Evolutionary conservation across 2,888 invertebrate species (phyloP).

Genomic region (Callyntrura sp.): DNA sequence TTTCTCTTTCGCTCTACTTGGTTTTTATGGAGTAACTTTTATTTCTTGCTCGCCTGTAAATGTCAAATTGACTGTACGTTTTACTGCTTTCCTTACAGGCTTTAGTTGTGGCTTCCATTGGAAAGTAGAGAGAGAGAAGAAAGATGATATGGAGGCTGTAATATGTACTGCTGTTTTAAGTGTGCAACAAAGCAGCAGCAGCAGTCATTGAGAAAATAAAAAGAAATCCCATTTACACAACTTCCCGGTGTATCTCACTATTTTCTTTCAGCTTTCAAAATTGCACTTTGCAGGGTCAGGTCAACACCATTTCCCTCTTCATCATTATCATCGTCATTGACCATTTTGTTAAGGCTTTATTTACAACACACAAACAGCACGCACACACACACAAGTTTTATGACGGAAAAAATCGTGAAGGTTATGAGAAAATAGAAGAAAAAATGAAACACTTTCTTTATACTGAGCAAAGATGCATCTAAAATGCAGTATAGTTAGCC

Average conservation of each 20-base stretch:
- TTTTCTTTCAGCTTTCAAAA: constrained; percentile 28
- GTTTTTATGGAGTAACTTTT: constrained; percentile 49
- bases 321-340: not conserved
- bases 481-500: not conserved
- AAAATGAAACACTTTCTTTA: not conserved
- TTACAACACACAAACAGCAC: not conserved
- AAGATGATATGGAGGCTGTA: constrained; percentile 17
- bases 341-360: constrained; percentile 13
- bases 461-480: not conserved
- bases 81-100: constrained; percentile 38
- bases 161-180: constrained; percentile 5
- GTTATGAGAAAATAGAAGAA: not conserved
- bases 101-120: constrained; percentile 5
- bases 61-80: constrained; percentile 66
- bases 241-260: not conserved
- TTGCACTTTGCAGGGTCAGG: constrained; percentile 41
- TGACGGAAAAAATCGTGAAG: not conserved
- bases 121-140: not conserved
- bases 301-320: constrained; percentile 1
- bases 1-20: constrained; percentile 7
- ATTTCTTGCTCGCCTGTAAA: constrained; percentile 52
- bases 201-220: not conserved
- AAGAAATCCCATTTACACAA: not conserved
- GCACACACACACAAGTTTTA: not conserved
- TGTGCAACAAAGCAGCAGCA: not conserved